Percentiles rank a stretch among this genome's conserved stretches.
Evolutionary conservation across 2,113 vertebrate genomes (phyloP).

Genomic region (Diadophis punctatus): DNA sequence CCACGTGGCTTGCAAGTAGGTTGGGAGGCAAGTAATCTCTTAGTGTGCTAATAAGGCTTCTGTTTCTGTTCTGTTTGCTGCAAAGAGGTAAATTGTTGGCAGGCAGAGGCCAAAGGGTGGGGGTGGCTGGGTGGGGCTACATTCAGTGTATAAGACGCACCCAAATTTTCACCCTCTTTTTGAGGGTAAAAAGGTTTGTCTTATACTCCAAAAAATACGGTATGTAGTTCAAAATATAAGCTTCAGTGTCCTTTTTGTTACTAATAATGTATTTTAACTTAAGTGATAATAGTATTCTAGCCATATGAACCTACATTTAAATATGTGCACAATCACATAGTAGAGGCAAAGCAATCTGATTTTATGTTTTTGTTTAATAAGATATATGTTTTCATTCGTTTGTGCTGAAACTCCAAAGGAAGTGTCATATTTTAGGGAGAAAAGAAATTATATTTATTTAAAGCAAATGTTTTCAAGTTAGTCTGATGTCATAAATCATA

Average conservation of each 20-base stretch:
- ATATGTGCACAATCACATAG: neutral
- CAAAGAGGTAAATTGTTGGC: too few relatives aligned
- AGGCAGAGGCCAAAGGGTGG: too few relatives aligned
- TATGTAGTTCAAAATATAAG: neutral
- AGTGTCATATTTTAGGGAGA: neutral
- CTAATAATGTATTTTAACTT: neutral
- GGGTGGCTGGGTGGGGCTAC: too few relatives aligned
- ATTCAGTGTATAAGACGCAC: too few relatives aligned
- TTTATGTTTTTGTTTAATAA: neutral
- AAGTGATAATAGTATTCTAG: neutral
- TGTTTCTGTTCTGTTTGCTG: too few relatives aligned
- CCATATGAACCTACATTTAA: neutral
- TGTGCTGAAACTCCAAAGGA: neutral
- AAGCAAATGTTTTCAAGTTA: neutral
- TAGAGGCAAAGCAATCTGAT: neutral
- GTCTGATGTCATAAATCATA: neutral
- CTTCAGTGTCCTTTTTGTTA: neutral
- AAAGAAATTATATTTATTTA: neutral
- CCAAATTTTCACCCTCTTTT: too few relatives aligned
- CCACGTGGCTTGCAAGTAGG: too few relatives aligned
- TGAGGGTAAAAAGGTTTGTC: too few relatives aligned
- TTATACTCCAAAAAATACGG: too few relatives aligned
- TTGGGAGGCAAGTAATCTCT: too few relatives aligned
- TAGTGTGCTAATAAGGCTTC: too few relatives aligned
- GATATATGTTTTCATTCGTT: neutral